phyloP scores from a whole-genome alignment of 2,888 invertebrate genomes.

The Oithona nana region DNA sequence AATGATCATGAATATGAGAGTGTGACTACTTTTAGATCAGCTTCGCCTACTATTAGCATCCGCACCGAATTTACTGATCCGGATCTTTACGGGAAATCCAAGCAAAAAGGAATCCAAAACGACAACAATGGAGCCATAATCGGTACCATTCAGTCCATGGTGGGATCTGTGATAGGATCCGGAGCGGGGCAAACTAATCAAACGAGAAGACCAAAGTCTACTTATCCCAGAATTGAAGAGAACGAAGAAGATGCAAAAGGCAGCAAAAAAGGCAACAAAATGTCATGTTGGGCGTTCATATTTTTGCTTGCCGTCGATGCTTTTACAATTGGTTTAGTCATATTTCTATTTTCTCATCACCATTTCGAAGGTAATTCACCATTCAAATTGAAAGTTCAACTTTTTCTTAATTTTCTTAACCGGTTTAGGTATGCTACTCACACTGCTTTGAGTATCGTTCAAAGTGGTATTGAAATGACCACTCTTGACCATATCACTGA shows the following conservation, averaged over 20 bases:
- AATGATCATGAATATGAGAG: neutral
- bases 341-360: neutral
- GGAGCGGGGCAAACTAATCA: neutral
- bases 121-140: neutral
- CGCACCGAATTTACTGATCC: slow-evolving; percentile 11
- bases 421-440: too few species aligned
- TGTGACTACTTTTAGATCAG: neutral
- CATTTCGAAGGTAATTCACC: neutral
- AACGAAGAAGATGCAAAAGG: neutral
- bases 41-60: neutral
- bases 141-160: neutral
- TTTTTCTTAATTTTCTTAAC: neutral
- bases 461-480: too few species aligned
- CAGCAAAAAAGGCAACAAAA: neutral
- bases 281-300: slow-evolving; percentile 8
- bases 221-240: neutral
- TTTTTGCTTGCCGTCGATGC: slow-evolving; percentile 6
- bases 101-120: too few species aligned
- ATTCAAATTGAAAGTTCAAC: neutral
- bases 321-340: neutral
- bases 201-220: neutral
- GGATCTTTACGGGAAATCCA: neutral
- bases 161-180: neutral
- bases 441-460: too few species aligned
- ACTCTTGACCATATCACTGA: too few species aligned